Evolutionary conservation across 2,797 vertebrate genomes (phyloP).

Genomic region (Coreius guichenoti): DNA sequence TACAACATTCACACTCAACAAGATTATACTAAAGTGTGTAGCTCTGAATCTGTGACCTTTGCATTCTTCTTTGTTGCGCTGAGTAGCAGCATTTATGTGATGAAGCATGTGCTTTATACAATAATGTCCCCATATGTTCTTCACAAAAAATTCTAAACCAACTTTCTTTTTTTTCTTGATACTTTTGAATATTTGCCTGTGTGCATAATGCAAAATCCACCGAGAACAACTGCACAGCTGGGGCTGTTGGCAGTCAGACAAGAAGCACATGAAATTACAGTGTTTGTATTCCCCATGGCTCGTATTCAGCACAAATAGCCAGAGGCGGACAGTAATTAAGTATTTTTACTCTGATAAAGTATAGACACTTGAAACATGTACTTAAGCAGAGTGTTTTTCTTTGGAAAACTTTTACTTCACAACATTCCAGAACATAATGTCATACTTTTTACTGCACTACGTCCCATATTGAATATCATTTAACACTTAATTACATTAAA

Average conservation of each 20-base stretch:
- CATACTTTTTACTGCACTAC: no score
- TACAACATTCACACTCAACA: background rate
- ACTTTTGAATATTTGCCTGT: slow-evolving; percentile 14
- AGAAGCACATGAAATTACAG: slow-evolving; percentile 19
- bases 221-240: slow-evolving; percentile 27
- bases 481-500: no score
- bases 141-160: background rate
- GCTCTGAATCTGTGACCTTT: slow-evolving; percentile 18
- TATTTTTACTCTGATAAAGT: no score
- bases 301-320: background rate
- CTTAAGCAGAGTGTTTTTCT: no score
- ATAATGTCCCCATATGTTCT: slow-evolving; percentile 26
- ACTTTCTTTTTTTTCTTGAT: background rate
- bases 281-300: slow-evolving; percentile 16
- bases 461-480: no score
- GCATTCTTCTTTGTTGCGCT: background rate
- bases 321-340: no score
- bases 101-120: slow-evolving; percentile 25
- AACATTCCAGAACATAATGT: no score
- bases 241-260: slow-evolving; percentile 18
- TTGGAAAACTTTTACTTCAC: no score
- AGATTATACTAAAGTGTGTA: background rate
- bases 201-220: slow-evolving; percentile 26
- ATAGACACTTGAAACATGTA: no score
- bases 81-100: slow-evolving; percentile 4